Conservation (phyloP, 2,113 vertebrate genomes). For the Spilogale gracilis region DNA sequence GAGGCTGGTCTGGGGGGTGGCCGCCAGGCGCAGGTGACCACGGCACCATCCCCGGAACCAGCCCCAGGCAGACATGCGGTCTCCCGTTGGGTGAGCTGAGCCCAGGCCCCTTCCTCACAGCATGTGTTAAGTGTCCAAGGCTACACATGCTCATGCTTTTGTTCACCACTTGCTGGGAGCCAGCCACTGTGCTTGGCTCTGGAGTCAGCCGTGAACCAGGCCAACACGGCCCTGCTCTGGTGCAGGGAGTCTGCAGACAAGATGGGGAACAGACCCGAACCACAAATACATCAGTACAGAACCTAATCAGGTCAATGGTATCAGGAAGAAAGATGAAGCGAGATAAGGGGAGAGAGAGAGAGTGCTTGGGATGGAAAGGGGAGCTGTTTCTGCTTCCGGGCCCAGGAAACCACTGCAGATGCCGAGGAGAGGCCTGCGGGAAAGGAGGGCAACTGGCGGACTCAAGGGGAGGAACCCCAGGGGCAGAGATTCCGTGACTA, state of each 20-base stretch:
- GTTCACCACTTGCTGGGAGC: neutral
- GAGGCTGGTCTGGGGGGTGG: neutral
- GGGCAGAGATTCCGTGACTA: neutral
- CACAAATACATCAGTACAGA: neutral
- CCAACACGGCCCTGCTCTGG: neutral
- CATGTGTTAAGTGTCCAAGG: neutral
- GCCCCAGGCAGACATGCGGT: neutral
- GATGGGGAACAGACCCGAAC: neutral
- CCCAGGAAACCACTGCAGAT: neutral
- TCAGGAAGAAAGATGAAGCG: neutral
- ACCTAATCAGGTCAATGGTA: too few species aligned
- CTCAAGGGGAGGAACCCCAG: neutral
- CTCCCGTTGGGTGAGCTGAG: neutral
- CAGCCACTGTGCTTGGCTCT: neutral
- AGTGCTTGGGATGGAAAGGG: neutral
- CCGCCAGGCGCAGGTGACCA: neutral
- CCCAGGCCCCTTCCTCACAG: neutral
- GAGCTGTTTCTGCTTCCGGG: neutral
- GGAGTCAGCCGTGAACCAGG: neutral
- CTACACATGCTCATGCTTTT: too few species aligned
- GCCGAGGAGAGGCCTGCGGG: neutral
- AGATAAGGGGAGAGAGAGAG: neutral
- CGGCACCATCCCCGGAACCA: neutral
- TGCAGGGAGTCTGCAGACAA: fast-evolving
- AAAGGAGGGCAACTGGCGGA: neutral